A percentile compares a stretch with the other conserved stretches of the same genome.
These are phyloP conservation scores for Conomelus anceps DNA, from an alignment of 2,888 invertebrate species.

Conservation along the genomic window DNA sequence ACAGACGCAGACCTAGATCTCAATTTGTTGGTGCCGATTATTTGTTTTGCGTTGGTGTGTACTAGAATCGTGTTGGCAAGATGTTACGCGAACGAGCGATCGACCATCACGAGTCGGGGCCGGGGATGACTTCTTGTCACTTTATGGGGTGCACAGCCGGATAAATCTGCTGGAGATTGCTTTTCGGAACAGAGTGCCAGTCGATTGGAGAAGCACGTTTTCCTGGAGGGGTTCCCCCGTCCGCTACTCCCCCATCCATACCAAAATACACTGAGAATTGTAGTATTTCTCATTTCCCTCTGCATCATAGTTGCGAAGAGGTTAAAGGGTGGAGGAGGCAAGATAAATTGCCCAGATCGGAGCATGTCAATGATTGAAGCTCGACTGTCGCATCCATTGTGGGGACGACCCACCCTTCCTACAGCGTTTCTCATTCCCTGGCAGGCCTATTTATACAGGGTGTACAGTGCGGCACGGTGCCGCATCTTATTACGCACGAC, in stretches of 20 bases:
- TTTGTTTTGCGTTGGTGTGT: neutral
- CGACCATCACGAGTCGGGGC: neutral
- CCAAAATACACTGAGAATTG: neutral
- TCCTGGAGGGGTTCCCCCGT: neutral
- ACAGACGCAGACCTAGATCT: neutral
- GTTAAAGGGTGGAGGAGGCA: neutral
- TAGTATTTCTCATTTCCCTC: neutral
- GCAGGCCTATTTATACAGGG: neutral
- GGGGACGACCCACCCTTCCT: neutral
- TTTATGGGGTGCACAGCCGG: neutral
- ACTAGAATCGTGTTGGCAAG: neutral
- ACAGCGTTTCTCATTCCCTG: neutral
- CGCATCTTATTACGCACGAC: neutral
- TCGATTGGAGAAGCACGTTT: neutral
- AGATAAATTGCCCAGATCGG: neutral
- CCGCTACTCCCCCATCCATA: too few species aligned
- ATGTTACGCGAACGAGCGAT: neutral
- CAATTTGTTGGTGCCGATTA: neutral
- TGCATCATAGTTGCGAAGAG: neutral
- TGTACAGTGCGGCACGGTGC: neutral
- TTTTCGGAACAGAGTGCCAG: neutral
- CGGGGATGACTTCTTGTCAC: neutral
- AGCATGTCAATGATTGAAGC: neutral
- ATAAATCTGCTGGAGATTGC: neutral
- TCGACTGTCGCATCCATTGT: neutral